phyloP scores from a whole-genome alignment of 2,113 vertebrate genomes.

The Bolborhynchus lineola region DNA sequence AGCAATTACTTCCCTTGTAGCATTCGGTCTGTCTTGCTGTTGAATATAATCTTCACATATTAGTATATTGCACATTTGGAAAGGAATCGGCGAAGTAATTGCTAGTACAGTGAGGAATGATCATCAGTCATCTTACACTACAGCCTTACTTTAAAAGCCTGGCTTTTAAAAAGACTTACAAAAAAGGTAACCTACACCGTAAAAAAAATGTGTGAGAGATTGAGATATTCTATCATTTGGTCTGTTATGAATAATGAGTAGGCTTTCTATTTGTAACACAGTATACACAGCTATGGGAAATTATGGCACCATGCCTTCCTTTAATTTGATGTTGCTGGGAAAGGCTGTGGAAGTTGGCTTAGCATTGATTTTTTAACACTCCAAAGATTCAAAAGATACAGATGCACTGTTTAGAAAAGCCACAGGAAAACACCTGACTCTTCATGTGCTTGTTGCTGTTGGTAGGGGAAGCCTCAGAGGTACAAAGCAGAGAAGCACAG shows the following conservation, averaged over 20 bases:
- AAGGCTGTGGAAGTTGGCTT: conserved; percentile 21
- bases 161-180: neutral
- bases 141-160: conserved; percentile 38
- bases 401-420: neutral
- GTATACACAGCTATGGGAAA: neutral
- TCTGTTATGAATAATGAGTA: neutral
- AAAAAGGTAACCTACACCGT: neutral
- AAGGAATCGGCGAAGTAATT: conserved; percentile 24
- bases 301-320: conserved; percentile 9
- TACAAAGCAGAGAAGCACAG: neutral
- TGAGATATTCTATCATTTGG: neutral
- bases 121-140: neutral
- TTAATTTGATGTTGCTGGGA: conserved; percentile 7
- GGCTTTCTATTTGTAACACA: neutral
- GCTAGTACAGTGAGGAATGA: neutral
- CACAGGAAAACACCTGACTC: neutral
- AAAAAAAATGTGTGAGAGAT: neutral
- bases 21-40: neutral
- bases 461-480: neutral
- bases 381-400: neutral
- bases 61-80: conserved; percentile 38
- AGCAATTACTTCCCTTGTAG: conserved; percentile 6
- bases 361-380: neutral
- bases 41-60: conserved; percentile 9
- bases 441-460: neutral